Evolutionary conservation across 2,888 invertebrate genomes (phyloP).

Genomic region (Iselma pallidipennis): DNA sequence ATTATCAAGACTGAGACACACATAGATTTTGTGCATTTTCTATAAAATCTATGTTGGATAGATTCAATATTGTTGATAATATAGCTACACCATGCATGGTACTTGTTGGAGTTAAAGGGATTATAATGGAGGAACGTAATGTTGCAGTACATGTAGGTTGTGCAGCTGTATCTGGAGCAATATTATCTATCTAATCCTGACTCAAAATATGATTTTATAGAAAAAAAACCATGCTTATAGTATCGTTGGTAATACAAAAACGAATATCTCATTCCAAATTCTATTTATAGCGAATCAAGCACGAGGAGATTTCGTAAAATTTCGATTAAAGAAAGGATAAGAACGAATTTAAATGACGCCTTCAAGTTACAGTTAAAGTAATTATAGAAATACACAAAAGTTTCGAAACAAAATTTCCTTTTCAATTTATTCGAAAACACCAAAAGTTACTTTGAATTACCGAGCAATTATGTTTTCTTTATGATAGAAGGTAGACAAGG

Average conservation of each 20-base stretch:
- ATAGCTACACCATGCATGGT: conserved; percentile 16
- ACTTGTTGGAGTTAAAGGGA: conserved; percentile 15
- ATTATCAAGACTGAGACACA: no score
- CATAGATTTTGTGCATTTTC: no score
- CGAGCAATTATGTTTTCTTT: not conserved
- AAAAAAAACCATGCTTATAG: no score
- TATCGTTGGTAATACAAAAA: no score
- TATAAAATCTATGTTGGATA: not conserved
- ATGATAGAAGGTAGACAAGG: not conserved
- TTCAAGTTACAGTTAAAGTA: conserved; percentile 29
- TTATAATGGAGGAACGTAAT: conserved; percentile 12
- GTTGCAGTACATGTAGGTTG: conserved; percentile 15
- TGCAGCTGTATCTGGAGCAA: not conserved
- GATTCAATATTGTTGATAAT: conserved; percentile 20
- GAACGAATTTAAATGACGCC: conserved; percentile 6
- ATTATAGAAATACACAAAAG: conserved; percentile 27
- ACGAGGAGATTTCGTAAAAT: conserved; percentile 9
- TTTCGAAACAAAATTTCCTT: conserved; percentile 21
- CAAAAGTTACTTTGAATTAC: not conserved
- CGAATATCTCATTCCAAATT: not conserved
- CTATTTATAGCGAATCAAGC: conserved; percentile 2
- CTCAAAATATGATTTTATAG: not conserved
- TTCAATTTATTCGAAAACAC: conserved; percentile 14
- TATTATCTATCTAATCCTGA: not conserved
- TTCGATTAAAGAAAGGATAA: not conserved